A percentile compares a stretch with the other conserved stretches of the same genome.
Evolutionary conservation across 1,140 invertebrate genomes (phyloP).

Genomic region (Pollicipes pollicipes): DNA sequence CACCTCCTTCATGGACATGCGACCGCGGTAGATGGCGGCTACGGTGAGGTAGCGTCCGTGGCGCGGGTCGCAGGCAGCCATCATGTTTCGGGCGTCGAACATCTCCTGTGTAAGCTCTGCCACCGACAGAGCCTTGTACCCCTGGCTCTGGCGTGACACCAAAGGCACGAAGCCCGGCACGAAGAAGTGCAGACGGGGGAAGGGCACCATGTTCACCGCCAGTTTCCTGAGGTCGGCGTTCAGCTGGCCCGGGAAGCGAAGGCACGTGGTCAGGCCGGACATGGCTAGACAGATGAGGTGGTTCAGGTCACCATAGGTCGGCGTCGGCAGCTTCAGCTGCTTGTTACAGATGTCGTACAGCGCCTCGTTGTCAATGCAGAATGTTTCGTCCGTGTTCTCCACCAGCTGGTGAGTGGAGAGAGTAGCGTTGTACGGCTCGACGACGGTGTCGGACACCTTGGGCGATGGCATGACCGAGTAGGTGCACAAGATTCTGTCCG

Average conservation of each 20-base stretch:
- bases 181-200: slow-evolving; percentile 90
- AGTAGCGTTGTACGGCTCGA: slow-evolving; percentile 32
- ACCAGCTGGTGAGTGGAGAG: slow-evolving; percentile 30
- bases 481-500: slow-evolving; percentile 32
- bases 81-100: slow-evolving; percentile 43
- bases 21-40: slow-evolving; percentile 80
- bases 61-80: slow-evolving; percentile 51
- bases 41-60: slow-evolving; percentile 41
- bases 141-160: slow-evolving; percentile 29
- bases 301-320: slow-evolving; percentile 62
- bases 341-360: slow-evolving; percentile 32
- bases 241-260: slow-evolving; percentile 38
- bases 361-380: slow-evolving; percentile 33
- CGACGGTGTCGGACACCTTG: slow-evolving; percentile 26
- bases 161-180: slow-evolving; percentile 87
- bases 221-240: slow-evolving; percentile 80
- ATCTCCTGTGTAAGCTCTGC: slow-evolving; percentile 35
- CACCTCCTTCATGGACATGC: slow-evolving; percentile 91
- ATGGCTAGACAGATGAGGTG: slow-evolving; percentile 55
- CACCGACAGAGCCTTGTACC: slow-evolving; percentile 39
- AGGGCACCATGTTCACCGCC: slow-evolving; percentile 95
- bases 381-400: slow-evolving; percentile 31
- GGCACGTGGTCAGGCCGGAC: slow-evolving; percentile 65
- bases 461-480: slow-evolving; percentile 31
- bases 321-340: slow-evolving; percentile 35